phyloP scores from a whole-genome alignment of 2,113 vertebrate genomes.

The Gambusia affinis region DNA sequence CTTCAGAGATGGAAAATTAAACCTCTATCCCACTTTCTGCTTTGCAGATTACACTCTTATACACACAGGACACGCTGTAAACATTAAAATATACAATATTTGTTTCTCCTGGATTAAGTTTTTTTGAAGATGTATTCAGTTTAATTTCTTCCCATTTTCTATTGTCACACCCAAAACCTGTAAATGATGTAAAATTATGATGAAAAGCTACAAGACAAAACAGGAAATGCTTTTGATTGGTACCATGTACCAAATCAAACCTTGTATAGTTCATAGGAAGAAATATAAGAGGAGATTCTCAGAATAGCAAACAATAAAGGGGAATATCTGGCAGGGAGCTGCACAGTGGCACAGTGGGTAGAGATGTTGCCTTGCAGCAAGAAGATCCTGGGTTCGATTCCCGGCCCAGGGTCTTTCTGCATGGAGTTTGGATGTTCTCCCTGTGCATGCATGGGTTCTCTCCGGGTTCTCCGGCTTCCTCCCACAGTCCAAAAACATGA shows the following conservation, averaged over 20 bases:
- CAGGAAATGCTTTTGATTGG: conserved; percentile 29
- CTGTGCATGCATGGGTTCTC: no score
- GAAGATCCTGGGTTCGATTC: no score
- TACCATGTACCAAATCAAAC: conserved; percentile 36
- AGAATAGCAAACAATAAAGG: conserved; percentile 43
- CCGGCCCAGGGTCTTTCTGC: no score
- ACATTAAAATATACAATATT: conserved; percentile 44
- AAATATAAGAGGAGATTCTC: conserved; percentile 28
- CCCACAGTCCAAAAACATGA: no score
- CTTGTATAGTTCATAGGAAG: conserved; percentile 34
- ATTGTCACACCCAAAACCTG: neutral
- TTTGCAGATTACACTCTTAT: conserved; percentile 13
- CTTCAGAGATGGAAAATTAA: conserved; percentile 73
- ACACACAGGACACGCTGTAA: conserved; percentile 33
- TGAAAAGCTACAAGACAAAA: neutral
- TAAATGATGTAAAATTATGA: neutral
- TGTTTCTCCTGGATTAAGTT: conserved; percentile 34
- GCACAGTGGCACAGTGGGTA: no score
- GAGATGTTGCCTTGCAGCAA: no score
- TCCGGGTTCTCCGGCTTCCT: no score
- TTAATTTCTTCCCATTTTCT: conserved; percentile 1
- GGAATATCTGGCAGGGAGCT: no score
- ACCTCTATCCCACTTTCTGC: conserved; percentile 30
- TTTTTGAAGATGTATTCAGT: conserved; percentile 18
- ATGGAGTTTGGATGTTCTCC: no score